Evolutionary conservation across 1,140 invertebrate genomes (phyloP), one percentile per base, ranked within the genome.

Genomic region (Drosophila pseudoananassae): DNA sequence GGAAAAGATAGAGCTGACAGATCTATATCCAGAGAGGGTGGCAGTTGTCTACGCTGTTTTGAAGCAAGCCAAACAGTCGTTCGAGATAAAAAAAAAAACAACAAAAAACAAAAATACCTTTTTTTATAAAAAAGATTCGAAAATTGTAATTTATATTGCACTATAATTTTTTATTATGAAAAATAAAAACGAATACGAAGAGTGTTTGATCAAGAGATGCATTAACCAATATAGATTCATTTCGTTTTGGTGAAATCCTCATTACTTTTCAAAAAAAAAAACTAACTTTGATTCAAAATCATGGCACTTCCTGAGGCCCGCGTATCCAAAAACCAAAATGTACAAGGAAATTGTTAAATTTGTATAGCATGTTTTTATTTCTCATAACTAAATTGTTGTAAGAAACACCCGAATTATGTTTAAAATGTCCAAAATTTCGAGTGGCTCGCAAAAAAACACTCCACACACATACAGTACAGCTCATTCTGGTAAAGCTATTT

Each of bases 121-220:
- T 87, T 87, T 88, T 88, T 83, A 83, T 88, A 83, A 88, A 88
- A 88, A 88, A 88, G 83, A 87, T 79, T 84, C 63, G 60, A 66
- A 73, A 68, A 66, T 61, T 85, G 82, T 87, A 85, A 85, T 76
- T 81, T 82, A 76, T 69, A 77, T 56, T 77, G 73, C 71, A 80
- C 75, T 87, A 76, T 78, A 78, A 87, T 82, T 85, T 79, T 87
- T 87, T 87, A 85, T 82, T 85, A 60, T 88, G 78, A 88, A 87
- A 71, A 88, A 87, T 78, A 87, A 88, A 87, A 81, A 68, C 80
- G 70, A 80, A 73, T 66, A 88, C 80, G 43, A 78, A 76, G 50
- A 77, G 83, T 78, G 71, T 88, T 88, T 66, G 71, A 73, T 60
- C 83, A 66, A 57, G 45, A 81, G 63, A 82, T 52, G 54, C 43